Evolutionary conservation across 2,797 vertebrate species (phyloP), one percentile per base, ranked within the genome.

Genomic region (Gobio occitaniae): DNA sequence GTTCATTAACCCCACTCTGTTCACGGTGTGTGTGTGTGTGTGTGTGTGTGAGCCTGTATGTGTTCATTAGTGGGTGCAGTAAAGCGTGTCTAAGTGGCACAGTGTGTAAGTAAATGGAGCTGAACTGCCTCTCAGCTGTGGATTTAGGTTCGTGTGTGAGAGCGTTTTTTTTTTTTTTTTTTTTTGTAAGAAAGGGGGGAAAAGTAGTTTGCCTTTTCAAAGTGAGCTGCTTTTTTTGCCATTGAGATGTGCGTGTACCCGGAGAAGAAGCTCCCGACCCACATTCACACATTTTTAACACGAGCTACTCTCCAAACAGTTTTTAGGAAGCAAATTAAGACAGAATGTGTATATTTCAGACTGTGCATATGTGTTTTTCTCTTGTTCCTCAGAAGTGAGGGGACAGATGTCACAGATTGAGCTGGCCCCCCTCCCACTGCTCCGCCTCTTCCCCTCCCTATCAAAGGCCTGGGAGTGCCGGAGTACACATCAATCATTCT

Each of bases 41-140:
- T 71, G 87, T 68, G 86, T 65, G 75, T 47, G 74, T 6, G 80
- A 59, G 84, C 66, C 63, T 80, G 71, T 65, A 52, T 68, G 41
- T 70, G 83, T 84, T 88, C 88, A 89, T 87, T 89, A 86, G 89
- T 82, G 81, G 72, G 87, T 84, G 83, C 86, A 85, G 88, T 87
- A 86, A 89, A 82, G 86, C 88, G 78, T 87, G 78, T 78, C 85
- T 89, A 87, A 85, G 83, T 87, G 83, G 83, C 80, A 76, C 80
- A 84, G 85, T 85, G 87, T 87, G 80, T 85, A 75, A 78, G 83
- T 88, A 84, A 86, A 87, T 84, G 87, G 86, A 88, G 86, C 77
- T 77, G 78, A 68, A 83, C 86, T 56, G 78, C 85, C 86, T 81
- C 86, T 86, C 84, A 86, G 78, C 66, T 87, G 80, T 83, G 83